phyloP scores from a whole-genome alignment of 2,888 invertebrate species.

The Calephelis perditalis region DNA sequence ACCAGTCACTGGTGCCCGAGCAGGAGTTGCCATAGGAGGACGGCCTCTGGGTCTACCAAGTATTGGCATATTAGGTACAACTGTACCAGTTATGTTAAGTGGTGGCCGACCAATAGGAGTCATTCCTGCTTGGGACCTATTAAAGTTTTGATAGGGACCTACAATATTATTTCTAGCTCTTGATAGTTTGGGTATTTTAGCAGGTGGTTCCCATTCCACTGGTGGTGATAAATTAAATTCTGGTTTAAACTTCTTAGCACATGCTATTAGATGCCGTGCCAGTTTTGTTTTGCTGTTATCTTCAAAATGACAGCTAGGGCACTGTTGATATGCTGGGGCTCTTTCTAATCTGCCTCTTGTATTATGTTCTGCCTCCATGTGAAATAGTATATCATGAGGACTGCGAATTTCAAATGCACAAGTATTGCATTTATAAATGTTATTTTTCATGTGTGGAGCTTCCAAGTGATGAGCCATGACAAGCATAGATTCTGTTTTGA shows the following conservation, averaged over 20 bases:
- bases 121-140: constrained; percentile 69
- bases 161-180: constrained; percentile 64
- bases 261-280: constrained; percentile 92
- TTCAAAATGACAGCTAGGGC: constrained; percentile 96
- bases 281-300: constrained; percentile 95
- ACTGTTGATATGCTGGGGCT: constrained; percentile 94
- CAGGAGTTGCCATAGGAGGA: constrained; percentile 50
- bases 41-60: constrained; percentile 69
- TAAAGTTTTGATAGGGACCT: constrained; percentile 66
- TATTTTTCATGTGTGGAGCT: constrained; percentile 94
- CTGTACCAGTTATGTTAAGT: constrained; percentile 44
- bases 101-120: constrained; percentile 61
- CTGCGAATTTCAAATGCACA: constrained; percentile 91
- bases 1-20: constrained; percentile 60
- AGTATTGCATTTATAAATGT: constrained; percentile 91
- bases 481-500: constrained; percentile 92
- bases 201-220: constrained; percentile 95
- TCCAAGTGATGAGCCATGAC: constrained; percentile 94
- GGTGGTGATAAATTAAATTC: constrained; percentile 93
- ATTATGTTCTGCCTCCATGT: constrained; percentile 96
- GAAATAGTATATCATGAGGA: constrained; percentile 93
- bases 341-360: constrained; percentile 92
- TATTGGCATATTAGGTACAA: constrained; percentile 50
- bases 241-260: constrained; percentile 93
- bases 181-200: constrained; percentile 88